Evolutionary conservation across 2,888 invertebrate genomes (phyloP).

Genomic region (Mythimna lalbum): DNA sequence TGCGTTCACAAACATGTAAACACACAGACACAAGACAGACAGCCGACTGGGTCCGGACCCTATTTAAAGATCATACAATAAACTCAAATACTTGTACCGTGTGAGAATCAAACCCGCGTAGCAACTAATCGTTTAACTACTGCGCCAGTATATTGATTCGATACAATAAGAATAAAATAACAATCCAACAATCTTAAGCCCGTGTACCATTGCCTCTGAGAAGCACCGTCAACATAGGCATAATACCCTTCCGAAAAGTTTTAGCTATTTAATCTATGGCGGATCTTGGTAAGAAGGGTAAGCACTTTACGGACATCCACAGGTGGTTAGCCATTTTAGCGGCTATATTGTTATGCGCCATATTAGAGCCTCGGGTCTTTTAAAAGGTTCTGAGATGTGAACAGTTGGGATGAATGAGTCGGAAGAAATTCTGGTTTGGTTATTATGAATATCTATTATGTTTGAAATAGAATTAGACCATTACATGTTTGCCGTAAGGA

Average conservation of each 20-base stretch:
- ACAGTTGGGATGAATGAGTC: slow-evolving; percentile 12
- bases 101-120: too few relatives aligned
- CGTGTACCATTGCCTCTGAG: slow-evolving; percentile 3
- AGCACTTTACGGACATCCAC: slow-evolving; percentile 69
- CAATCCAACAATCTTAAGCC: too few relatives aligned
- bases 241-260: not conserved
- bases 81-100: too few relatives aligned
- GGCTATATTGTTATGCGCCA: slow-evolving; percentile 56
- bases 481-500: too few relatives aligned
- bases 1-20: too few relatives aligned
- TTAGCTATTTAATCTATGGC: slow-evolving; percentile 49
- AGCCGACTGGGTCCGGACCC: too few relatives aligned
- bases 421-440: not conserved
- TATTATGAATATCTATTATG: not conserved
- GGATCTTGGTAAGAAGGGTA: slow-evolving; percentile 53
- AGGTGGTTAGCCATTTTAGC: slow-evolving; percentile 75
- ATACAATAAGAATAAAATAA: too few relatives aligned
- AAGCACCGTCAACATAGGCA: slow-evolving; percentile 31
- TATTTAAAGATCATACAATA: too few relatives aligned
- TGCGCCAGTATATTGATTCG: too few relatives aligned
- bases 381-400: slow-evolving; percentile 23
- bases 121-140: too few relatives aligned
- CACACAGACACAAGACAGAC: too few relatives aligned
- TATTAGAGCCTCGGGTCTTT: slow-evolving; percentile 42
- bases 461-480: too few relatives aligned